A percentile compares a stretch with the other conserved stretches of the same genome.
phyloP scores from a whole-genome alignment of 2,113 vertebrate genomes.

The Bubalus kerabau region DNA sequence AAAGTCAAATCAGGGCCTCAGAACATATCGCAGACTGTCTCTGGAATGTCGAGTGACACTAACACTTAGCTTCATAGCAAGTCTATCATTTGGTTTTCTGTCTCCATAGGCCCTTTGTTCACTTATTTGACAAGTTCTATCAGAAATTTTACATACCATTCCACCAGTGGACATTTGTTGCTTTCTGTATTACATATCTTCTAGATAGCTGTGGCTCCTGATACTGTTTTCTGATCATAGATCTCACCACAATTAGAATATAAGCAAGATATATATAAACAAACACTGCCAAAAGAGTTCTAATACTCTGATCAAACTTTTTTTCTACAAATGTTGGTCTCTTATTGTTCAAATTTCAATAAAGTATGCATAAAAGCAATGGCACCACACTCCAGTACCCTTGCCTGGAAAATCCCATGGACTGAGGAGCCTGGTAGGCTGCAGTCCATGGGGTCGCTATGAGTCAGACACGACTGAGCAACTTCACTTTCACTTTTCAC shows the following conservation, averaged over 20 bases:
- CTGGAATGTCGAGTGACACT: background rate
- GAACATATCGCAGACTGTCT: background rate
- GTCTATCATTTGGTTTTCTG: background rate
- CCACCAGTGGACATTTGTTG: background rate
- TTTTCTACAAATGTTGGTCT: background rate
- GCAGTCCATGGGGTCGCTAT: no score
- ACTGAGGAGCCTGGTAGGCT: no score
- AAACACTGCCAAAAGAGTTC: background rate
- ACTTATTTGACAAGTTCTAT: background rate
- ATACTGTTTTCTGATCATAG: background rate
- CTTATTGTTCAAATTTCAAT: background rate
- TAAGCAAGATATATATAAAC: background rate
- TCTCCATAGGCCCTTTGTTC: background rate
- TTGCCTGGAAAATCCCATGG: no score
- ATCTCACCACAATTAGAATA: background rate
- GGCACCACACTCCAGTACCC: no score
- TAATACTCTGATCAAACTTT: background rate
- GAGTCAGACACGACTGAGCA: no score
- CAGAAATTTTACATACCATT: background rate
- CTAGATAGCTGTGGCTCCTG: background rate
- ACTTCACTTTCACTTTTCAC: no score
- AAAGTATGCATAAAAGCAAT: background rate
- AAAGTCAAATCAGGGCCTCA: background rate
- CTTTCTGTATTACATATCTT: background rate
- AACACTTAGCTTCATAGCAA: background rate